phyloP scores from a whole-genome alignment of 1,140 invertebrate species.

The Conus ventricosus region DNA sequence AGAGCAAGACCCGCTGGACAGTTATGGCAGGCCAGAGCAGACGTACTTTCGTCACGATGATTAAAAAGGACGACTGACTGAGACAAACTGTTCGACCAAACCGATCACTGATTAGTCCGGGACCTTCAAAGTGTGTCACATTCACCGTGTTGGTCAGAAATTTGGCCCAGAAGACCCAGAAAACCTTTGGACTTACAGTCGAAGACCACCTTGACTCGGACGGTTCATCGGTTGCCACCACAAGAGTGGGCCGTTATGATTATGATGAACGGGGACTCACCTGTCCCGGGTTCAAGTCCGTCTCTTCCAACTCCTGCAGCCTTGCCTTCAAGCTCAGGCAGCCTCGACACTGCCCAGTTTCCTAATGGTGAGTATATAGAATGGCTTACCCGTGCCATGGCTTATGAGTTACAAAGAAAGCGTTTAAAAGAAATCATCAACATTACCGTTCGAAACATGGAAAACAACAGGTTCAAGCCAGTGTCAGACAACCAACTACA shows the following conservation, averaged over 20 bases:
- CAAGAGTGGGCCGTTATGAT: not conserved
- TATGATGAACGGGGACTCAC: constrained; percentile 19
- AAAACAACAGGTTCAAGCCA: not conserved
- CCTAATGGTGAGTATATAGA: constrained; percentile 5
- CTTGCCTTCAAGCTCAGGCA: not conserved
- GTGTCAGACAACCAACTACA: too few species aligned
- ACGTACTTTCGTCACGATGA: not conserved
- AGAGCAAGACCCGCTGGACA: not conserved
- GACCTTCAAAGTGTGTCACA: not conserved
- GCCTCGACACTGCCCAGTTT: not conserved
- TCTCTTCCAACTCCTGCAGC: not conserved
- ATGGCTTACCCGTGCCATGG: not conserved
- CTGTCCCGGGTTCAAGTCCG: constrained; percentile 25
- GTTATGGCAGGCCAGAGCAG: constrained; percentile 1
- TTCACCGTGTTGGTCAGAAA: not conserved
- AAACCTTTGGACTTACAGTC: not conserved
- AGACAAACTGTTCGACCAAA: not conserved
- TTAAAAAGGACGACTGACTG: not conserved
- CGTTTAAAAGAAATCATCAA: not conserved
- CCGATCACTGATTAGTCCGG: not conserved
- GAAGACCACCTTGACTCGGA: not conserved
- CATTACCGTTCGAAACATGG: not conserved
- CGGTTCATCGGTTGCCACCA: not conserved
- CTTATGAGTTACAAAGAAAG: too few species aligned
- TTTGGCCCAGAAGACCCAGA: too few species aligned